A percentile compares a stretch with the other conserved stretches of the same genome.
Evolutionary conservation across 1,140 invertebrate genomes (phyloP).

Genomic region (Campoletis sonorensis): DNA sequence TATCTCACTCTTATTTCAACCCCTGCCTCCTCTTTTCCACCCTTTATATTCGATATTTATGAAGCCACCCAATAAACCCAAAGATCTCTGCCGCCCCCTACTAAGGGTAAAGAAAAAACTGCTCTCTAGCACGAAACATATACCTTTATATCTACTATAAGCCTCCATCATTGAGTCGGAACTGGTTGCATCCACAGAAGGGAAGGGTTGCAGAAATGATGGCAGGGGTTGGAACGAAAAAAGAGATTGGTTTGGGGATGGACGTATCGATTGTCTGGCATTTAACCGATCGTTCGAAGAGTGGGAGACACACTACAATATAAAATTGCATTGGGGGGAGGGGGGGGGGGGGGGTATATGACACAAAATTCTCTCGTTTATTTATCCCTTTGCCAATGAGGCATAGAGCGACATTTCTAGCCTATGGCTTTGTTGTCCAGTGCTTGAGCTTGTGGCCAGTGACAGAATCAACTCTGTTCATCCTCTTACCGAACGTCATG

Average conservation of each 20-base stretch:
- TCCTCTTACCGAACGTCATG: neutral
- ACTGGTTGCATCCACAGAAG: neutral
- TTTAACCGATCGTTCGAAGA: constrained; percentile 52
- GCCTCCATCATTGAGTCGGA: neutral
- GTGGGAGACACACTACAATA: constrained; percentile 5
- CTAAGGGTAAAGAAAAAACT: neutral
- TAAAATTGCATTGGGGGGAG: constrained; percentile 6
- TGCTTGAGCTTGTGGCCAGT: constrained; percentile 22
- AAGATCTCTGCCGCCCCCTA: neutral
- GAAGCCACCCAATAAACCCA: constrained; percentile 57
- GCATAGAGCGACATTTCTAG: constrained; percentile 30
- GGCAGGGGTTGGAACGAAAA: constrained; percentile 35
- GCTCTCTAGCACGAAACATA: neutral
- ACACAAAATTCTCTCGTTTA: constrained; percentile 42
- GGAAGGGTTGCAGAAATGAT: neutral
- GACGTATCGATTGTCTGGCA: constrained; percentile 73
- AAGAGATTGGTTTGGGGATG: constrained; percentile 53
- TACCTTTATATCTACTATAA: neutral
- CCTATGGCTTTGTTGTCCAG: neutral
- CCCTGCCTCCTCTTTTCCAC: constrained; percentile 51
- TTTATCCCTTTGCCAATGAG: constrained; percentile 41
- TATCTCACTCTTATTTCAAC: constrained; percentile 55
- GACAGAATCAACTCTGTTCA: neutral
- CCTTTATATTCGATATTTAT: constrained; percentile 70
- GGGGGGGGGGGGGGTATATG: constrained; percentile 15